Conservation (phyloP, 2,797 vertebrate species). For the Hydrolagus colliei region DNA sequence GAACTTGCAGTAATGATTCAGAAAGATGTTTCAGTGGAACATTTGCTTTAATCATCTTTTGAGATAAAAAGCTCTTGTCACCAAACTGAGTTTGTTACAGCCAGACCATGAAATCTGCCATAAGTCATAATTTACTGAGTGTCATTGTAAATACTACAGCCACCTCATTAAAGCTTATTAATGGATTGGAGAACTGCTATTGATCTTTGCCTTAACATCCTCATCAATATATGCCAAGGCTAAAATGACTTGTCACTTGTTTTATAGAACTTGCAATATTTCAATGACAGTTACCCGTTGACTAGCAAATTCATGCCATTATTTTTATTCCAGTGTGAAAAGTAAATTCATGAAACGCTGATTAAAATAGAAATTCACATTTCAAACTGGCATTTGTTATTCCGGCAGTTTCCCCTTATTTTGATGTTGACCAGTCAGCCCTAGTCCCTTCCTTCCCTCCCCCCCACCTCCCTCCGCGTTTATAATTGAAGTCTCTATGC, state of each 20-base stretch:
- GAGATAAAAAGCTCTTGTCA: no score
- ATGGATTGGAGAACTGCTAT: not conserved
- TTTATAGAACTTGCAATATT: not conserved
- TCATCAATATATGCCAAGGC: not conserved
- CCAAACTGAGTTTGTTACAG: not conserved
- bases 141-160: not conserved
- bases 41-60: not conserved
- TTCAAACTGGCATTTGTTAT: not conserved
- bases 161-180: constrained; percentile 22
- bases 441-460: no score
- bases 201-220: not conserved
- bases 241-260: not conserved
- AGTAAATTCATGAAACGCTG: not conserved
- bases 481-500: not conserved
- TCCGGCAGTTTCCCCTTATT: not conserved
- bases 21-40: not conserved
- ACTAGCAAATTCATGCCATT: not conserved
- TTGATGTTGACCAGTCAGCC: not conserved
- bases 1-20: constrained; percentile 17
- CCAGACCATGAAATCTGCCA: not conserved
- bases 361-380: not conserved
- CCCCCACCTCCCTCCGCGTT: not conserved
- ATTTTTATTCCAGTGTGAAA: not conserved
- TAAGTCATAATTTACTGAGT: not conserved
- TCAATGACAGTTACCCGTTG: not conserved